Evolutionary conservation across 2,888 invertebrate species (phyloP).

Genomic region (Meta bourneti): DNA sequence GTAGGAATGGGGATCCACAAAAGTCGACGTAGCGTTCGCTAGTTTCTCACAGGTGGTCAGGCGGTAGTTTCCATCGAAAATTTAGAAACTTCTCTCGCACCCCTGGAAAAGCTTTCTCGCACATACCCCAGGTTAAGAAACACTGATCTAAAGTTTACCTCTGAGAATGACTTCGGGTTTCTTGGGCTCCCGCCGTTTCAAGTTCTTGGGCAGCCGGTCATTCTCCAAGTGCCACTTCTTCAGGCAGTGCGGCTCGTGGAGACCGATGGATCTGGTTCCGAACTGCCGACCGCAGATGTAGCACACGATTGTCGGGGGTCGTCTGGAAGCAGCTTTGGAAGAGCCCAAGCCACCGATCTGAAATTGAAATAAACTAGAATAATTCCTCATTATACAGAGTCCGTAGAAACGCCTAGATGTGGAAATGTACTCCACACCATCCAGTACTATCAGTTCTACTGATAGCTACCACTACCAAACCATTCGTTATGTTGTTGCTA

Average conservation of each 20-base stretch:
- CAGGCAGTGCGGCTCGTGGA: slow-evolving; percentile 86
- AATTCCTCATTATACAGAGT: not conserved
- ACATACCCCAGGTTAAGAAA: too few relatives aligned
- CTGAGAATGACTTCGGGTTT: slow-evolving; percentile 71
- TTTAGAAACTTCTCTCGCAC: too few relatives aligned
- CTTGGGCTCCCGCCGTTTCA: slow-evolving; percentile 79
- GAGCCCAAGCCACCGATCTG: slow-evolving; percentile 62
- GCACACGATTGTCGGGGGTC: slow-evolving; percentile 79
- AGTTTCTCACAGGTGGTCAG: too few relatives aligned
- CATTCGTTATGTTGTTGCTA: too few relatives aligned
- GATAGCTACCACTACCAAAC: too few relatives aligned
- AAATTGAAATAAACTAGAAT: not conserved
- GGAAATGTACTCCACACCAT: too few relatives aligned
- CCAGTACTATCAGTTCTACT: too few relatives aligned
- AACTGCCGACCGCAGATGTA: slow-evolving; percentile 86
- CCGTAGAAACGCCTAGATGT: too few relatives aligned
- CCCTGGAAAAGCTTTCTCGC: too few relatives aligned
- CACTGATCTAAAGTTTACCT: slow-evolving; percentile 38
- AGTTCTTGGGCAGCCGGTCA: slow-evolving; percentile 83
- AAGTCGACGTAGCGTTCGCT: too few relatives aligned
- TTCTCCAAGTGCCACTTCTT: slow-evolving; percentile 84
- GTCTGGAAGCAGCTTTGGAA: slow-evolving; percentile 37
- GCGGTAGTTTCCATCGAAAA: too few relatives aligned
- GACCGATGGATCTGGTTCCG: slow-evolving; percentile 85
- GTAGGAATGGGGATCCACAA: too few relatives aligned